Base-by-base conservation (phyloP, 2,888 invertebrate genomes). In the Drosophila barbarae region DNA sequence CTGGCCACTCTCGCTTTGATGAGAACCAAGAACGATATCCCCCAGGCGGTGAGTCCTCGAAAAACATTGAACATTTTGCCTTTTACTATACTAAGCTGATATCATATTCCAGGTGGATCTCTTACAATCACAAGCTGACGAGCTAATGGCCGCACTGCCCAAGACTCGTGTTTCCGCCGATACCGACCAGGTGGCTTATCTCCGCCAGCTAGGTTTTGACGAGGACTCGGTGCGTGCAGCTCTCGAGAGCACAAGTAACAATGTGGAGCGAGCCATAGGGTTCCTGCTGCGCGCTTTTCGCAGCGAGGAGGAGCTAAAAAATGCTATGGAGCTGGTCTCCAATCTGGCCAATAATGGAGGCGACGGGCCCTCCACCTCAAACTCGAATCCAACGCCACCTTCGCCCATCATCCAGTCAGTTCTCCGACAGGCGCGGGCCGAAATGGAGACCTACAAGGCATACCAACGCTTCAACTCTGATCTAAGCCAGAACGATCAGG, bases 11-110 rank as follows among this genome's bases (percentile, higher is more conserved):
- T 90, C 4, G 95, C 91, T 91, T 83, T 88, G 23, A 23, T 4
- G 23, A 23, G 23, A 23, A 23, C 92, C 50, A 93, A 94, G 85
- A 95, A 95, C 88, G 91, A 93, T 85, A 91, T 93, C n/a, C 91
- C 92, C 0, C 90, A 91, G 39, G 94, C 95, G 30, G 91, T 95
- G 32, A 89, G 93, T 81, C 89, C 92, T 26, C 91, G 0, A 54
- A 54, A 39, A 30, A 7, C 26, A 21, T 9, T 18, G 9, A 13
- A 26, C 26, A 34, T 10, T 32, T 1, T 38, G 0, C 9, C 8
- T 10, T 30, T 21, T 10, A 39, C 32, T 23, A 10, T 13, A 32
- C 5, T 5, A 4, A 2, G 7, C 4, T 41, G 7, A 2, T 30
- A 10, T 12, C 41, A 56, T 8, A 2, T 5, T 9, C 0, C 57